Evolutionary conservation across 2,888 invertebrate genomes (phyloP), one percentile per base, ranked within the genome.

Genomic region (Oxystoma pomonae): DNA sequence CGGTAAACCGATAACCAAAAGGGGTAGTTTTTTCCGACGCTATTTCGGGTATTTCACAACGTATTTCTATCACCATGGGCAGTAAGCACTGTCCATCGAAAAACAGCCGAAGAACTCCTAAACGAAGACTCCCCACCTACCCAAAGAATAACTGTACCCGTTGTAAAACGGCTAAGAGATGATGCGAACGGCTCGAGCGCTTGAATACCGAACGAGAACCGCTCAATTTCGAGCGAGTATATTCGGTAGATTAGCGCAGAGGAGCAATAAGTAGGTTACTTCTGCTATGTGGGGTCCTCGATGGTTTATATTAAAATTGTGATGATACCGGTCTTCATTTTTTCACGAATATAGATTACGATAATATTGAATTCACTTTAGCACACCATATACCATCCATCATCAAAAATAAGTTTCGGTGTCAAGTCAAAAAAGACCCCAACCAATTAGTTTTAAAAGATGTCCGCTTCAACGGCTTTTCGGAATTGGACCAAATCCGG

Each of bases 161-260:
- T 78, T 77, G 79, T 80, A 79, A 77, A 77, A 76, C 75, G 74
- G 76, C 75, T 77, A 76, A 69, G 73, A 73, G 75, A 73, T 79
- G 35, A 7, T 7, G 3, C 12, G 35, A 35, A 7, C 35, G 3
- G 35, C 3, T 7, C 12, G 3, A 35, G 12, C 35, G 35, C 12
- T 35, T 3, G 3, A 12, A 12, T 35, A 35, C 35, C 5, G 35
- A 12, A 3, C 5, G 12, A 35, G 5, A 3, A 12, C 35, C 35
- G 35, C 35, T 35, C 35, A 35, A 35, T 12, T 35, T 35, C n/a
- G n/a, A n/a, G n/a, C n/a, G n/a, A n/a, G n/a, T n/a, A n/a, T n/a
- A n/a, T 35, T 35, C 35, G 3, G 35, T 7, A 35, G 5, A 7
- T 3, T 35, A 12, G 12, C 3, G 35, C 35, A 35, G 12, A 35